Base-by-base conservation (phyloP, 2,888 invertebrate genomes). In the Meandrusa payeni region DNA sequence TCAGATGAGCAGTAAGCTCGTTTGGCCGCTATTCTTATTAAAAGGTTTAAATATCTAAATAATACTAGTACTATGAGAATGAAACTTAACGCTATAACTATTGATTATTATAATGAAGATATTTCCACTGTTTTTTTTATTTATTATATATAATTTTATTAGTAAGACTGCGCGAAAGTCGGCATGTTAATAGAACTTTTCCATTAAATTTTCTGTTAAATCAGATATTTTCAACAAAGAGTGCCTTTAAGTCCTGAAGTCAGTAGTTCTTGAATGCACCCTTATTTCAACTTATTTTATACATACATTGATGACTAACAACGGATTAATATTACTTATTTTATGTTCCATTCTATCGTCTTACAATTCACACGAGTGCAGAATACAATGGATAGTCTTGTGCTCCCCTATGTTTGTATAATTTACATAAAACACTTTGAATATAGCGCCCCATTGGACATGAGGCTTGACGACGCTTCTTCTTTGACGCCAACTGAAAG, bases 351-450 rank as follows among this genome's bases (percentile, higher is more conserved):
- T 27, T 38, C 27, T 32, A 43, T 26, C 43, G 31, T 37, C 24
- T 24, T 43, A 43, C 13, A 27, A 26, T 38, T 43, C 36, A 37
- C 31, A 19, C 29, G 29, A 37, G 43, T 43, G 43, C 43, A 28
- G 31, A 31, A 17, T 42, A 42, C 39, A 42, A 41, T 36, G 17
- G 20, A 32, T 46, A 41, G 37, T 37, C 32, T 41, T 26, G 41
- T 37, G 41, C 37, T 41, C 29, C 45, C 41, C 15, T 41, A 26
- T 23, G 38, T 27, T 28, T 31, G 22, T 10, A 24, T 24, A 46
- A 54, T 61, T 74, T 72, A 85, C 80, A 81, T 81, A 63, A 74
- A 81, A 57, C 80, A 81, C 68, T 85, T 85, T n/a, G 83, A 78
- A 63, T 81, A 83, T 9, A 76, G 62, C 23, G 73, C 71, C 41